A percentile compares a stretch with the other conserved stretches of the same genome.
Conservation (phyloP, 2,888 invertebrate species). For the Gymnocheta viridis region DNA sequence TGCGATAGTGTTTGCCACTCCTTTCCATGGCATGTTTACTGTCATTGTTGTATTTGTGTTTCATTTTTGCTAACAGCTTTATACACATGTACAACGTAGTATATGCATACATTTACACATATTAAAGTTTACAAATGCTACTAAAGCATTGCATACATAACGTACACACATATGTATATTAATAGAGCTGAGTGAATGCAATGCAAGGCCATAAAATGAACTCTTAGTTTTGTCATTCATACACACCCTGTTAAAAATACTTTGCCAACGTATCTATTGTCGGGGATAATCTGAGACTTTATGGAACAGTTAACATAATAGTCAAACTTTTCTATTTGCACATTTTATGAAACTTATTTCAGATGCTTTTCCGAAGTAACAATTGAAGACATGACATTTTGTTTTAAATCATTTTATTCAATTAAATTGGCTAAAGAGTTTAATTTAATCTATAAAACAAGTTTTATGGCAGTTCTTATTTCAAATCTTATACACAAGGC, state of each 20-base stretch:
- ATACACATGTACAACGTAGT: neutral
- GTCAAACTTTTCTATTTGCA: neutral
- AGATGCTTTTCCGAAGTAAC: neutral
- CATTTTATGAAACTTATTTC: neutral
- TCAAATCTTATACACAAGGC: too few relatives aligned
- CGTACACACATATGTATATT: too few relatives aligned
- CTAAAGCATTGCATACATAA: too few relatives aligned
- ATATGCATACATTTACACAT: neutral
- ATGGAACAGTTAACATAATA: neutral
- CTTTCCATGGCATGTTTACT: constrained; percentile 43
- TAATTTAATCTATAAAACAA: neutral
- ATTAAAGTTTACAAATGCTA: neutral
- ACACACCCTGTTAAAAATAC: neutral
- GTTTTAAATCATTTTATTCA: neutral
- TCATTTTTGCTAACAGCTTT: neutral
- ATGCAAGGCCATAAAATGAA: neutral
- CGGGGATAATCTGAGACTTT: neutral
- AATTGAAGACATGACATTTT: neutral
- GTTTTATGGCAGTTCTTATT: neutral
- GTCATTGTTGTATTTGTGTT: neutral
- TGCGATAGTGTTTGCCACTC: neutral
- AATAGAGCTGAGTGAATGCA: neutral
- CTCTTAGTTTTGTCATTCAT: neutral
- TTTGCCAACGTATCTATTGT: neutral
- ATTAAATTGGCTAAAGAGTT: neutral